These are phyloP conservation scores for Cristatella mucedo DNA, from an alignment of 2,888 invertebrate genomes.

Conservation along the genomic window DNA sequence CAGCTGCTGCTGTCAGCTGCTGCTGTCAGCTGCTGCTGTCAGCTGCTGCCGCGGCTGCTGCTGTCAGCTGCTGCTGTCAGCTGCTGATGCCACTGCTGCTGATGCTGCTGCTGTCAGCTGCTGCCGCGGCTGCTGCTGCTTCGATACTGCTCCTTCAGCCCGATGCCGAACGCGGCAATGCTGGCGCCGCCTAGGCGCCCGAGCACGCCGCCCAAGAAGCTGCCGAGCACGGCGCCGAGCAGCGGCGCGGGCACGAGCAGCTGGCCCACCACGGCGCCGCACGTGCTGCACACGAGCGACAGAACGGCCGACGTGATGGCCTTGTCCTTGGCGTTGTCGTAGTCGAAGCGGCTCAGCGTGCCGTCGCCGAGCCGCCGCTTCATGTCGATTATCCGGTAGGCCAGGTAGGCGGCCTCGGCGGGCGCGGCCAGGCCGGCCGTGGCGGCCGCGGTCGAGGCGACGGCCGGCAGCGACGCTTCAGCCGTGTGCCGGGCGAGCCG, in stretches of 20 bases:
- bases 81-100: too few species aligned
- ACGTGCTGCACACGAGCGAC: constrained; percentile 1
- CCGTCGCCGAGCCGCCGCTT: constrained; percentile 1
- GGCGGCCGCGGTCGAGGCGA: constrained; percentile 4
- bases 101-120: too few species aligned
- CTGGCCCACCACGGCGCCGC: constrained; percentile 7
- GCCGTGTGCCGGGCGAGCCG: constrained; percentile 8
- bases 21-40: too few species aligned
- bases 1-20: too few species aligned
- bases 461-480: neutral
- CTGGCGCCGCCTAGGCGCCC: neutral
- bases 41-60: too few species aligned
- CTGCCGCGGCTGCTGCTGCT: too few species aligned
- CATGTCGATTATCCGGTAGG: constrained; percentile 6
- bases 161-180: constrained; percentile 2
- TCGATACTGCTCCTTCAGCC: too few species aligned
- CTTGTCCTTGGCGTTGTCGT: constrained; percentile 9
- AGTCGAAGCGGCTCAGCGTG: constrained; percentile 2
- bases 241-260: constrained; percentile 3
- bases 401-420: constrained; percentile 4
- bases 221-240: constrained; percentile 6
- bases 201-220: constrained; percentile 1
- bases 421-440: constrained; percentile 6
- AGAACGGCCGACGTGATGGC: constrained; percentile 5
- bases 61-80: too few species aligned